phyloP scores from a whole-genome alignment of 2,113 vertebrate species.

The Corynorhinus townsendii region DNA sequence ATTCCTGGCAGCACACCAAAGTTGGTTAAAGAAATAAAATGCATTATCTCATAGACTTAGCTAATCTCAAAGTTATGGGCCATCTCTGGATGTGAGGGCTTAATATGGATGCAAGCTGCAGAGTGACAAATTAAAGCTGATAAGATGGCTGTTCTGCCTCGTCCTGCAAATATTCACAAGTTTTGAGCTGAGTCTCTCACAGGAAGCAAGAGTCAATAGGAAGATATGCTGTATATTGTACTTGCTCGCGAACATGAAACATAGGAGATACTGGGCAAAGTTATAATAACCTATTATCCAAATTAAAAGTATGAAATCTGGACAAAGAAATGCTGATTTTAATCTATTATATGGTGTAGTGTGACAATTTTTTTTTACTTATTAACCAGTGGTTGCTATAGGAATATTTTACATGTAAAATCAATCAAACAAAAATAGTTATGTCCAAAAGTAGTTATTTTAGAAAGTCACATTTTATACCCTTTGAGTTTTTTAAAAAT shows the following conservation, averaged over 20 bases:
- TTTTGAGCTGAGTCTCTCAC: neutral
- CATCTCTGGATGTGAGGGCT: constrained; percentile 1
- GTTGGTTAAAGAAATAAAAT: constrained; percentile 38
- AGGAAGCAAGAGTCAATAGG: neutral
- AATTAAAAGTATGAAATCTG: neutral
- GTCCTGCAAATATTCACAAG: constrained; percentile 19
- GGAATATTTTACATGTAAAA: neutral
- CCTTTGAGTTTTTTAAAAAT: neutral
- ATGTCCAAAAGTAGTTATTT: neutral
- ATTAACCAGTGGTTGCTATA: neutral
- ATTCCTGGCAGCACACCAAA: neutral
- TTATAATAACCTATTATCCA: neutral
- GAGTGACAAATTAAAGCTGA: constrained; percentile 41
- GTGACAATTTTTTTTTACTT: neutral
- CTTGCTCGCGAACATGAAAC: neutral
- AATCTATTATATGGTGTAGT: neutral
- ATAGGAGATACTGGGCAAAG: neutral
- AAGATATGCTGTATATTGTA: neutral
- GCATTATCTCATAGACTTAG: constrained; percentile 55
- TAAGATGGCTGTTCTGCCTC: constrained; percentile 28
- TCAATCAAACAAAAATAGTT: neutral
- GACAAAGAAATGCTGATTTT: neutral
- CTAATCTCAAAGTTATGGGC: constrained; percentile 43
- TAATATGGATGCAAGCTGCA: neutral
- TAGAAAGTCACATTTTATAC: too few relatives aligned